Conservation (phyloP, 2,113 vertebrate species). For the Psettodes erumei region DNA sequence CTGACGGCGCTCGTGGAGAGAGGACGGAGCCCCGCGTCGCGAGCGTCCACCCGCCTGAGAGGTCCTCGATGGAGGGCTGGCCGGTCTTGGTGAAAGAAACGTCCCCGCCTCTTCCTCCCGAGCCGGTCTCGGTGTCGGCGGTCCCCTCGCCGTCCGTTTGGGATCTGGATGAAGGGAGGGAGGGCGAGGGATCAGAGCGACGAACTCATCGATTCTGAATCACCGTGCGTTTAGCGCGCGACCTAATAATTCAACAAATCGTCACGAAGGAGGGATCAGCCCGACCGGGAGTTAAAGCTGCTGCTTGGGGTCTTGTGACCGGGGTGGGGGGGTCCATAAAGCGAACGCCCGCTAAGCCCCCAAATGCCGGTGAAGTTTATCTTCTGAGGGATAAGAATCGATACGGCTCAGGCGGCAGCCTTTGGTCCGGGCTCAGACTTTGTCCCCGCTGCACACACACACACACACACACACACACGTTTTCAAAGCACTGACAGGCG, state of each 20-base stretch:
- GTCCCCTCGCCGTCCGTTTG: slow-evolving; percentile 93
- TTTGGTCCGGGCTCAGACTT: slow-evolving; percentile 62
- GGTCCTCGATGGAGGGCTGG: slow-evolving; percentile 90
- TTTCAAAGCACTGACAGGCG: slow-evolving; percentile 44
- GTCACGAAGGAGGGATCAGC: slow-evolving; percentile 66
- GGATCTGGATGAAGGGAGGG: slow-evolving; percentile 87
- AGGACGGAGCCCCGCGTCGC: not conserved
- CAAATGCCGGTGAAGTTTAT: slow-evolving; percentile 38
- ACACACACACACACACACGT: too few species aligned
- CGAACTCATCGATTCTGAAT: slow-evolving; percentile 53
- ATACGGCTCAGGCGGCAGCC: slow-evolving; percentile 38
- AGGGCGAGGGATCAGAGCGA: slow-evolving; percentile 25
- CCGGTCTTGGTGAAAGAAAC: slow-evolving; percentile 87
- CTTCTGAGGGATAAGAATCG: slow-evolving; percentile 69
- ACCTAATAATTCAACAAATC: slow-evolving; percentile 57
- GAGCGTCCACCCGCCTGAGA: slow-evolving; percentile 83
- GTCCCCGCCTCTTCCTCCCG: slow-evolving; percentile 85
- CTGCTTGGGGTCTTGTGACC: slow-evolving; percentile 72
- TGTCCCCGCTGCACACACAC: slow-evolving; percentile 38
- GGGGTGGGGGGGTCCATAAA: slow-evolving; percentile 33
- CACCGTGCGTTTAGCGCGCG: slow-evolving; percentile 47
- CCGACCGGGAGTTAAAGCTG: slow-evolving; percentile 67
- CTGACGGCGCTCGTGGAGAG: too few species aligned
- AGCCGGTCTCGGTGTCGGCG: slow-evolving; percentile 81
- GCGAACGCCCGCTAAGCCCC: slow-evolving; percentile 53